phyloP scores from a whole-genome alignment of 2,797 vertebrate genomes.

The Neosilurus hyrtlii region DNA sequence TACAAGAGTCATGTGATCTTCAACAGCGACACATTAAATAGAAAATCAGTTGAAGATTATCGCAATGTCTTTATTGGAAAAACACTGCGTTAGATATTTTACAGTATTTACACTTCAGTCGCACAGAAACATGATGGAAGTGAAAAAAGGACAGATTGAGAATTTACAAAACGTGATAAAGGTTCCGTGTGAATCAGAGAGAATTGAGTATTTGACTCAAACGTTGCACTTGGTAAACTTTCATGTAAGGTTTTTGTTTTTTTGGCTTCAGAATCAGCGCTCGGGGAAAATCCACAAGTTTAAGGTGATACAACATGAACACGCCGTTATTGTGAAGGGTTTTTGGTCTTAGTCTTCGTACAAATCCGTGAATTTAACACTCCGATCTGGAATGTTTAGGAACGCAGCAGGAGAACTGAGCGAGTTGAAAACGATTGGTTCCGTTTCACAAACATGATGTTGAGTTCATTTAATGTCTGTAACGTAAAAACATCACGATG shows the following conservation, averaged over 20 bases:
- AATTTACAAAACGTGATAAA: background rate
- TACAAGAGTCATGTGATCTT: background rate
- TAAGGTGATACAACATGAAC: too few relatives aligned
- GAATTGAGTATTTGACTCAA: background rate
- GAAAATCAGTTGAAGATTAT: background rate
- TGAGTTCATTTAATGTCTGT: background rate
- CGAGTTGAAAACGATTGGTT: background rate
- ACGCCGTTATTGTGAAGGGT: background rate
- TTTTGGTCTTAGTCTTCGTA: background rate
- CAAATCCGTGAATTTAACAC: background rate
- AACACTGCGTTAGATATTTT: background rate
- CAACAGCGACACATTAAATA: background rate
- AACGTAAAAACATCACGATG: background rate
- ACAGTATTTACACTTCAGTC: background rate
- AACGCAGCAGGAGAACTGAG: background rate
- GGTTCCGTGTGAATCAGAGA: background rate
- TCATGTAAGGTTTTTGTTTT: background rate
- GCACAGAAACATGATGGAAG: background rate
- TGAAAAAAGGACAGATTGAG: background rate
- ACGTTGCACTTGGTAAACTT: background rate
- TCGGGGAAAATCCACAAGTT: background rate
- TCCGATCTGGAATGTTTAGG: background rate
- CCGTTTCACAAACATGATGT: background rate
- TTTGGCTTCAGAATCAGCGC: background rate
- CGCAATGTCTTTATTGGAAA: background rate